These are phyloP conservation scores for Pseudomyrmex sp. DNA, from an alignment of 1,140 invertebrate species.

Conservation along the genomic window DNA sequence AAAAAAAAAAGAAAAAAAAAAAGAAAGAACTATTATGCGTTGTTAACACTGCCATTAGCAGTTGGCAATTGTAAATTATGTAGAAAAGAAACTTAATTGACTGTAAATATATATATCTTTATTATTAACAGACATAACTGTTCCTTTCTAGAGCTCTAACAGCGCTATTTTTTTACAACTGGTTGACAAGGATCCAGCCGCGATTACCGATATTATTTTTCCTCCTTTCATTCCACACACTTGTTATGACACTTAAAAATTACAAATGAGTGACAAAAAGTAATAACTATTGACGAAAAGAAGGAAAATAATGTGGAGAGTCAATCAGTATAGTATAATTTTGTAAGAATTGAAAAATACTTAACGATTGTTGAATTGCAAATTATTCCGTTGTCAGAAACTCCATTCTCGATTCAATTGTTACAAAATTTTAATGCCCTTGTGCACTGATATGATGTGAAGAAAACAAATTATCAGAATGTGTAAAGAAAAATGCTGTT, in stretches of 20 bases:
- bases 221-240: conserved; percentile 46
- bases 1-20: conserved; percentile 37
- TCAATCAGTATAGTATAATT: conserved; percentile 60
- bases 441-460: conserved; percentile 44
- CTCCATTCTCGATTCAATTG: conserved; percentile 35
- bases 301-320: conserved; percentile 50
- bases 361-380: too few species aligned
- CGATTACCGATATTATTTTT: conserved; percentile 57
- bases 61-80: conserved; percentile 84
- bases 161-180: conserved; percentile 71
- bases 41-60: conserved; percentile 82
- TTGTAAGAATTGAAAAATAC: conserved; percentile 51
- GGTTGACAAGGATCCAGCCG: conserved; percentile 54
- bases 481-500: conserved; percentile 67
- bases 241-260: conserved; percentile 39
- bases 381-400: too few species aligned
- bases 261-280: conserved; percentile 2
- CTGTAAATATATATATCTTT: conserved; percentile 85
- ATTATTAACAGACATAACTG: conserved; percentile 82
- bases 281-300: conserved; percentile 35
- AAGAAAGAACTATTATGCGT: conserved; percentile 71
- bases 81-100: conserved; percentile 81
- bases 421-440: conserved; percentile 68
- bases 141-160: conserved; percentile 71
- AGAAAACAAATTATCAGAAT: conserved; percentile 66